Evolutionary conservation across 2,113 vertebrate genomes (phyloP).

Genomic region (Pholis gunnellus): DNA sequence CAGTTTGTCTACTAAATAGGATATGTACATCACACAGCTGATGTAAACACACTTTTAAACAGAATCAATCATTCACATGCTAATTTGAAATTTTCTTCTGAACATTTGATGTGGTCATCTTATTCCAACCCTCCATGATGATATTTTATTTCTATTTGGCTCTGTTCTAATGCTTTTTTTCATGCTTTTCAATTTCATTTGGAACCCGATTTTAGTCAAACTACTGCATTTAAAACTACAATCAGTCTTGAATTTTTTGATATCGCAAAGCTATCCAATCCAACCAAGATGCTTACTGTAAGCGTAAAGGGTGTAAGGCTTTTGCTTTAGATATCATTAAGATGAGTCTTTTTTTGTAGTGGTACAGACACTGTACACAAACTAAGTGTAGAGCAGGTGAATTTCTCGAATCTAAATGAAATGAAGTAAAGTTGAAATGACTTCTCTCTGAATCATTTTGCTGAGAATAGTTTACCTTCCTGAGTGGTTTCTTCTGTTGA

Average conservation of each 20-base stretch:
- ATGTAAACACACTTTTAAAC: not conserved
- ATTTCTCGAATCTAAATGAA: not conserved
- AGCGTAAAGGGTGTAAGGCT: not conserved
- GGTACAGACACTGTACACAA: not conserved
- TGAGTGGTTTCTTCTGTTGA: constrained; percentile 1
- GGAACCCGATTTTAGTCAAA: not conserved
- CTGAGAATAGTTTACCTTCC: not conserved
- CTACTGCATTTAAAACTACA: not conserved
- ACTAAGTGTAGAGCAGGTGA: not conserved
- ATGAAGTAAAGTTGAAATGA: not conserved
- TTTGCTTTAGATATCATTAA: not conserved
- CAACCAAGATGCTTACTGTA: not conserved
- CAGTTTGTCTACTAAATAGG: not conserved
- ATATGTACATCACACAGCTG: not conserved
- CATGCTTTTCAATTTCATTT: not conserved
- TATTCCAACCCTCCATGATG: not conserved
- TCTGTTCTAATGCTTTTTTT: not conserved
- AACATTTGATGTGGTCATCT: not conserved
- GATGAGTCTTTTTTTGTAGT: not conserved
- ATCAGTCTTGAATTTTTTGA: not conserved
- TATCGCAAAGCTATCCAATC: not conserved
- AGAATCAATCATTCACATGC: not conserved
- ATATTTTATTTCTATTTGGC: not conserved
- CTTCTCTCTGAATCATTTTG: not conserved
- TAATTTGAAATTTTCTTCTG: not conserved